A percentile compares a stretch with the other conserved stretches of the same genome.
Evolutionary conservation across 2,888 invertebrate species (phyloP).

Genomic region (Boloria euphrosyne): DNA sequence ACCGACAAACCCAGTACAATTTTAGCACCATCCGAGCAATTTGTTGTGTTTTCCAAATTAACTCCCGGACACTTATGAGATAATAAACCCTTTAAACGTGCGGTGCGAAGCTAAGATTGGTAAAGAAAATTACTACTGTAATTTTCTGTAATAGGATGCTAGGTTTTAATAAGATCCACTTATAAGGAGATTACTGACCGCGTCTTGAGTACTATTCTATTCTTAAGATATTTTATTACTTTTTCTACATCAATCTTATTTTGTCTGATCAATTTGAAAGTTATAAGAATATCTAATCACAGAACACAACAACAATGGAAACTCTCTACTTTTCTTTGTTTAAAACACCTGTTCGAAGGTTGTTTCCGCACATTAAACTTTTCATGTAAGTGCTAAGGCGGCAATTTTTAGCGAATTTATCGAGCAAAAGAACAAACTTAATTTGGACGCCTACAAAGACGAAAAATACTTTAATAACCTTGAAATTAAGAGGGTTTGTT

Average conservation of each 20-base stretch:
- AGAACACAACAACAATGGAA: neutral
- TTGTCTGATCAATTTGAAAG: neutral
- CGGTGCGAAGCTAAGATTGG: conserved; percentile 22
- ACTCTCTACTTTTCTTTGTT: neutral
- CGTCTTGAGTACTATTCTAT: conserved; percentile 4
- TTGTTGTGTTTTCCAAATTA: conserved; percentile 11
- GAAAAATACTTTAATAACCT: conserved; percentile 8
- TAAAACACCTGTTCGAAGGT: conserved; percentile 17
- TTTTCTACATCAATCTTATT: neutral
- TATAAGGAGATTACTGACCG: conserved; percentile 20
- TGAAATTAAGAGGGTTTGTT: conserved; percentile 12
- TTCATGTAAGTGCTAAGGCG: conserved; percentile 1
- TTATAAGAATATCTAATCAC: no score
- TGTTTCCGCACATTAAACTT: conserved; percentile 13
- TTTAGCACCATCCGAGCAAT: conserved; percentile 1
- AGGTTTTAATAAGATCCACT: conserved; percentile 30
- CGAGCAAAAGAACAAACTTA: conserved; percentile 21
- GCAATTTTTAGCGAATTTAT: conserved; percentile 12
- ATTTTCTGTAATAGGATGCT: conserved; percentile 33
- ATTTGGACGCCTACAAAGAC: conserved; percentile 14
- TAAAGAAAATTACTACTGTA: conserved; percentile 27
- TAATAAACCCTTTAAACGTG: conserved; percentile 26
- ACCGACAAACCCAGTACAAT: neutral
- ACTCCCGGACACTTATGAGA: conserved; percentile 10
- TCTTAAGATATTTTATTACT: neutral